Percentiles rank a stretch among this genome's conserved stretches.
Conservation (phyloP, 2,888 invertebrate species). For the Prosopocoilus inquinatus region DNA sequence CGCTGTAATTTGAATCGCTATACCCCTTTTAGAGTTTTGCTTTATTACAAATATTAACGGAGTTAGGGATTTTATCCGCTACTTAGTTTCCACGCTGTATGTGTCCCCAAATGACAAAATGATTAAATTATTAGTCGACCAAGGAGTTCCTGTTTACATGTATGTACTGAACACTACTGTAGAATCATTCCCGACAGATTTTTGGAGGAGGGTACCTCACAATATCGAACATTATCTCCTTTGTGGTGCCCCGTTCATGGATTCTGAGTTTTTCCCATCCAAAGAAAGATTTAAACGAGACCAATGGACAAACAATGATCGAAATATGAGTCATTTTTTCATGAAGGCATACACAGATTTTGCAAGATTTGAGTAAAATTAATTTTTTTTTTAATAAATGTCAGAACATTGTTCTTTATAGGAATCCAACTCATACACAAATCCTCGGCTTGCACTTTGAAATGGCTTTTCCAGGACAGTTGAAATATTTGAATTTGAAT, state of each 20-base stretch:
- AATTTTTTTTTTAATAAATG: not conserved
- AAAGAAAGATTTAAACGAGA: slow-evolving; percentile 68
- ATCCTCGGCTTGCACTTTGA: too few relatives aligned
- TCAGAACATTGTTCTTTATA: not conserved
- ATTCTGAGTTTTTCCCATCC: slow-evolving; percentile 80
- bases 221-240: slow-evolving; percentile 78
- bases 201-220: slow-evolving; percentile 76
- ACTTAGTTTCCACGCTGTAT: too few relatives aligned
- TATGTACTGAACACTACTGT: slow-evolving; percentile 89
- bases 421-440: too few relatives aligned
- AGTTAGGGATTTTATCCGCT: too few relatives aligned
- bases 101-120: slow-evolving; percentile 86
- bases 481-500: too few relatives aligned
- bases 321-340: slow-evolving; percentile 93
- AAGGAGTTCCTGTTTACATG: slow-evolving; percentile 79
- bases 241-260: slow-evolving; percentile 90
- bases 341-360: slow-evolving; percentile 89
- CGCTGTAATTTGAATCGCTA: too few relatives aligned
- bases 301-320: slow-evolving; percentile 85
- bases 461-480: not conserved
- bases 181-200: slow-evolving; percentile 71
- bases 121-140: slow-evolving; percentile 76
- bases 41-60: too few relatives aligned
- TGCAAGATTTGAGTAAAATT: slow-evolving; percentile 74
- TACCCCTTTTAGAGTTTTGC: too few relatives aligned